Evolutionary conservation across 2,888 invertebrate genomes (phyloP), one percentile per base, ranked within the genome.

Genomic region (Pachymerium ferrugineum): DNA sequence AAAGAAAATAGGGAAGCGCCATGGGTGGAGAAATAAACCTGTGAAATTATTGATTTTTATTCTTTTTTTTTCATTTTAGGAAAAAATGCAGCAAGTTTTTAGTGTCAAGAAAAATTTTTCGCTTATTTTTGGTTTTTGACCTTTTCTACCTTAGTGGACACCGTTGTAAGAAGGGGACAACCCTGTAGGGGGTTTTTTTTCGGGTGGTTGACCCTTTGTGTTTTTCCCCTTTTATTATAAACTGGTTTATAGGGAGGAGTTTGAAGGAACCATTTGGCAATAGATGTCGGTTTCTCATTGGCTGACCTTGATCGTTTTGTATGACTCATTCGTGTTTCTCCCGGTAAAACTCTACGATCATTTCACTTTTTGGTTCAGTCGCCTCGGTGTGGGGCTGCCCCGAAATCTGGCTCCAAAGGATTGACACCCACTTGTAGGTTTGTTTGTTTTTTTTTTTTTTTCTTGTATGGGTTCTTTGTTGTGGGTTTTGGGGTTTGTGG

Each of bases 251-350:
- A 19, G 47, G 47, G 47, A 47, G 47, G 47, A 47, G 47, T 22
- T 14, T 8, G 12, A 38, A 47, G 47, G 47, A 47, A 47, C 47
- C 16, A n/a, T 16, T 47, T 47, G 47, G 3, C 47, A 47, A 47
- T 16, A 19, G 47, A 16, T 3, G 1, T 16, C 16, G 47, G 19
- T 6, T 22, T 47, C 47, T n/a, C 47, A 47, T 47, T 47, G 47
- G 47, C 47, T 47, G 47, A 47, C 47, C 47, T 47, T 47, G 47
- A 47, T 47, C n/a, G 47, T 47, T 47, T 47, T 47, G 19, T 6
- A 22, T 47, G 47, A 47, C 47, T 47, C 47, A 47, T 22, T 16
- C 14, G 47, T n/a, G 16, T 47, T 47, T 47, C 47, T 47, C 47
- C 47, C 47, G 47, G 5, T 16, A 3, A 6, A 3, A 42, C 3